phyloP scores from a whole-genome alignment of 2,888 invertebrate species.

The Tetragonisca angustula region DNA sequence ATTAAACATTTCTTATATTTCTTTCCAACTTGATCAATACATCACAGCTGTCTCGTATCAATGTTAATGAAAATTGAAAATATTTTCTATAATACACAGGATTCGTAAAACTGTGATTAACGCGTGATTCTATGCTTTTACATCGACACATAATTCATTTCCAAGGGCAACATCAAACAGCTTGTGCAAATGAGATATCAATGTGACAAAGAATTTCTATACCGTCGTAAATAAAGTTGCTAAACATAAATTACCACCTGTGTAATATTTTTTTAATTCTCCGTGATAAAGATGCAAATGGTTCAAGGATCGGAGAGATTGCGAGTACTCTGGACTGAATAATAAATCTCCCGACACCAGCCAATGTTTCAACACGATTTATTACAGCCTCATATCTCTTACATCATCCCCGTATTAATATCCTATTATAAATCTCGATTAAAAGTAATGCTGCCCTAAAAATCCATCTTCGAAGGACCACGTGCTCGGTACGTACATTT shows the following conservation, averaged over 20 bases:
- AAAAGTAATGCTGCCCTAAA: neutral
- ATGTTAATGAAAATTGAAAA: too few species aligned
- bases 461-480: neutral
- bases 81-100: too few species aligned
- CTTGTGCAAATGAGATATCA: neutral
- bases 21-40: too few species aligned
- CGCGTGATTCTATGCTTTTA: neutral
- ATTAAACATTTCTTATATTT: too few species aligned
- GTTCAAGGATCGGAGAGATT: neutral
- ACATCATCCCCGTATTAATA: neutral
- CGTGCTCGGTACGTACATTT: too few species aligned
- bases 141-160: neutral
- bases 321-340: neutral
- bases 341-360: neutral
- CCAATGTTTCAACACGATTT: slow-evolving; percentile 2
- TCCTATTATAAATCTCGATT: slow-evolving; percentile 21
- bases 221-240: neutral
- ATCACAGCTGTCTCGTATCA: too few species aligned
- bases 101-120: neutral
- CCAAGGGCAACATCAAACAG: neutral
- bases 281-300: neutral
- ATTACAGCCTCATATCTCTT: neutral
- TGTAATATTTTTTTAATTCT: neutral
- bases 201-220: neutral
- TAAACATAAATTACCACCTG: neutral